These are phyloP conservation scores for Drosophila heteroneura DNA, from an alignment of 2,888 invertebrate species.

Conservation along the genomic window DNA sequence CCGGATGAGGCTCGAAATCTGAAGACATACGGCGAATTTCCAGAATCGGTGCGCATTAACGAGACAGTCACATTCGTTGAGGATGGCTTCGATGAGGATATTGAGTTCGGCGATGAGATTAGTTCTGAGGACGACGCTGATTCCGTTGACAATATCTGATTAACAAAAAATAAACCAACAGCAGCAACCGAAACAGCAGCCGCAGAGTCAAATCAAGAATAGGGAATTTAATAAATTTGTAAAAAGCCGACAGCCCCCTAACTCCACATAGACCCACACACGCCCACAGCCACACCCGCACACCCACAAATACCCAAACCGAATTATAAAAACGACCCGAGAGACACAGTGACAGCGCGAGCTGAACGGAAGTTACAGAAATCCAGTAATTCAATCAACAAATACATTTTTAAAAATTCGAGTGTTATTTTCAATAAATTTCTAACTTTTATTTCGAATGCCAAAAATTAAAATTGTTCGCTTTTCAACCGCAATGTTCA, in stretches of 20 bases:
- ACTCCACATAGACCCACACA: conserved; percentile 17
- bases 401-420: conserved; percentile 40
- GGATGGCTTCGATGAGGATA: conserved; percentile 97
- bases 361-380: conserved; percentile 28
- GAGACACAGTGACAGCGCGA: conserved; percentile 29
- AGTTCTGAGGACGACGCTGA: conserved; percentile 95
- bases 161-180: conserved; percentile 72
- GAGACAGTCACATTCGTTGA: conserved; percentile 97
- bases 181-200: conserved; percentile 32
- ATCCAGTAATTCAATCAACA: conserved; percentile 33
- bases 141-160: conserved; percentile 89
- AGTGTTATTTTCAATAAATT: conserved; percentile 37
- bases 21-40: conserved; percentile 99
- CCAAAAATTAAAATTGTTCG: conserved; percentile 62
- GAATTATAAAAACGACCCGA: conserved; percentile 2
- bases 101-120: conserved; percentile 98
- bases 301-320: conserved; percentile 2
- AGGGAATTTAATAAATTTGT: conserved; percentile 76
- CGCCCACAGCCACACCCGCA: conserved; percentile 10
- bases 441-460: conserved; percentile 45
- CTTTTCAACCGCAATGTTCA: conserved; percentile 44
- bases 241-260: conserved; percentile 56
- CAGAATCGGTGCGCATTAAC: conserved; percentile 98
- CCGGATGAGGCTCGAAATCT: conserved; percentile 99
- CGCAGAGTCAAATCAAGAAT: conserved; percentile 62